phyloP scores from a whole-genome alignment of 2,888 invertebrate genomes.

The Cataglyphis livida region DNA sequence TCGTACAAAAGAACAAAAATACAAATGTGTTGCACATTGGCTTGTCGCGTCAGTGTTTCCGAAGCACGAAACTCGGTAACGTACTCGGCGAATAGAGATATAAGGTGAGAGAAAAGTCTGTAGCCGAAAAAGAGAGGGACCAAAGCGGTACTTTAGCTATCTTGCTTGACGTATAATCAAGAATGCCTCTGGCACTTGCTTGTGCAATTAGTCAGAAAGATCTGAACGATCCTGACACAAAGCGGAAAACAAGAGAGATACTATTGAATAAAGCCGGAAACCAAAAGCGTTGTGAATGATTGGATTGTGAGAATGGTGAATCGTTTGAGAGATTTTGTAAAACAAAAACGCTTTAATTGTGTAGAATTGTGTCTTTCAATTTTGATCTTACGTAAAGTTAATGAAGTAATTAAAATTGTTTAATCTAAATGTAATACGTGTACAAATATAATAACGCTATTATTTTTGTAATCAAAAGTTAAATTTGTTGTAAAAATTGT shows the following conservation, averaged over 20 bases:
- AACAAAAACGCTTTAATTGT: background rate
- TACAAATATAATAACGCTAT: background rate
- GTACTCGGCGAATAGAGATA: constrained; percentile 12
- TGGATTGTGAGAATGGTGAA: constrained; percentile 40
- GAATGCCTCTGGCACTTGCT: constrained; percentile 66
- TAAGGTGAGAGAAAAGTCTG: background rate
- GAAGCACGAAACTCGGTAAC: constrained; percentile 21
- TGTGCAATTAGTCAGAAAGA: constrained; percentile 70
- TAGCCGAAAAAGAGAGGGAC: constrained; percentile 13
- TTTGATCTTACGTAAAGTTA: background rate
- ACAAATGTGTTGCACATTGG: constrained; percentile 40
- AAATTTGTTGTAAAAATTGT: background rate
- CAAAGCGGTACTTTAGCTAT: constrained; percentile 54
- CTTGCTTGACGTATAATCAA: constrained; percentile 58
- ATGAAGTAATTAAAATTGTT: background rate
- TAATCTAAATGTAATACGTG: background rate
- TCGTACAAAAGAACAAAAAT: constrained; percentile 47
- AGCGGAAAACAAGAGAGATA: constrained; percentile 22
- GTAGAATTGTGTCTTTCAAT: background rate
- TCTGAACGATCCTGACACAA: constrained; percentile 58
- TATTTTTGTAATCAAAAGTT: background rate
- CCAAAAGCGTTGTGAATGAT: constrained; percentile 29
- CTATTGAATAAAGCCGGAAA: constrained; percentile 30
- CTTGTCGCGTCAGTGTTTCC: constrained; percentile 25
- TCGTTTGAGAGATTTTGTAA: background rate